Percentiles rank a stretch among this genome's conserved stretches.
These are phyloP conservation scores for Melanotaenia parkinsoni DNA, from an alignment of 2,797 vertebrate species.

Conservation along the genomic window DNA sequence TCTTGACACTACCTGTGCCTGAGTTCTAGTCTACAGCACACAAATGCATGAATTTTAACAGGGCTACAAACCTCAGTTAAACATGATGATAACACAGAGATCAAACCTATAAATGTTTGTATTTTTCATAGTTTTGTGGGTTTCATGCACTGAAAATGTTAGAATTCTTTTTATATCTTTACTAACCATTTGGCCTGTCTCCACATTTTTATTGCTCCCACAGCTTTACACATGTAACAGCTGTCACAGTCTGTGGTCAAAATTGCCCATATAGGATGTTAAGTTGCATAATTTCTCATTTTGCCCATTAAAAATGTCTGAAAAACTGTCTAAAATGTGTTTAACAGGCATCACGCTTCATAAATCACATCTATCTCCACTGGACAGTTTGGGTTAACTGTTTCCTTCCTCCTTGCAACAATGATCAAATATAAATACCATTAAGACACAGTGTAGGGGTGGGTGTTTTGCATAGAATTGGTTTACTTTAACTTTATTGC, in stretches of 20 bases:
- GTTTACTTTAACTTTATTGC: slow-evolving; percentile 84
- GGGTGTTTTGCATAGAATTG: slow-evolving; percentile 75
- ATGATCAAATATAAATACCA: slow-evolving; percentile 85
- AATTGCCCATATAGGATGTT: slow-evolving; percentile 33
- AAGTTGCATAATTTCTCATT: slow-evolving; percentile 55
- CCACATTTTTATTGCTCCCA: slow-evolving; percentile 64
- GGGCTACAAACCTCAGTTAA: neutral
- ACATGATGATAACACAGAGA: neutral
- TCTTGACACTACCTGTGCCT: slow-evolving; percentile 34
- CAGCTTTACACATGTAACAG: slow-evolving; percentile 53
- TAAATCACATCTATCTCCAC: slow-evolving; percentile 73
- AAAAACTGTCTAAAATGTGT: slow-evolving; percentile 66
- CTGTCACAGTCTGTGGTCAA: slow-evolving; percentile 48
- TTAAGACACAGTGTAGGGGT: slow-evolving; percentile 72
- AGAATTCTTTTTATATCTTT: neutral
- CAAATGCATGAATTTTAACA: neutral
- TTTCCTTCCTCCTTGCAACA: slow-evolving; percentile 83
- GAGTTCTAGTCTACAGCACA: slow-evolving; percentile 1
- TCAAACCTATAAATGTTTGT: neutral
- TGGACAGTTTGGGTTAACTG: slow-evolving; percentile 74
- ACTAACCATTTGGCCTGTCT: slow-evolving; percentile 46
- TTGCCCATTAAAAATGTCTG: slow-evolving; percentile 65
- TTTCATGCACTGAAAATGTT: neutral
- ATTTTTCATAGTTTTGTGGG: neutral
- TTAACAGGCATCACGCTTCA: slow-evolving; percentile 77